Base-by-base conservation (phyloP, 1,140 invertebrate genomes). In the Drosophila serrata region DNA sequence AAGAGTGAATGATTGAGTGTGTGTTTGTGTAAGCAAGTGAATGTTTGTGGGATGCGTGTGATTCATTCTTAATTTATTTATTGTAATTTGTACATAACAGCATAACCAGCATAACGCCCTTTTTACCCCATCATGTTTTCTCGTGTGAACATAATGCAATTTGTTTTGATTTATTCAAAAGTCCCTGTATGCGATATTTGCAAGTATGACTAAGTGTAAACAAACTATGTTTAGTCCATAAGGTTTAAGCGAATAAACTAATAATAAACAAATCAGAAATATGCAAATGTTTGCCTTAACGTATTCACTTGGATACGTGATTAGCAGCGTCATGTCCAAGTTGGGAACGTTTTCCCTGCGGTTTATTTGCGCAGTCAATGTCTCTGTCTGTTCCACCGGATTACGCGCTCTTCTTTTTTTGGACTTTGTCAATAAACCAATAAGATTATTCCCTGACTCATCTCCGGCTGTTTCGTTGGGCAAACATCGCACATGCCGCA, bases 181-280 rank as follows among this genome's bases (percentile, higher is more conserved):
- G 77, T 65, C 74, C 68, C 53, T 90, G 85, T 90, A 90, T 90
- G 85, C 85, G 85, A 90, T 90, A 90, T 90, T 90, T 90, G 85
- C 85, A 90, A 90, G 55, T 78, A 69, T 84, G 76, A 81, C 81
- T 85, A 76, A 79, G 42, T 75, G 48, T 63, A 76, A 59, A 58
- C 68, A 48, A 77, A 77, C 70, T 77, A 77, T 76, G 72, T 85
- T 77, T 84, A 84, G 72, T 77, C 48, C 56, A 22, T 51, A 62
- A 76, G 46, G 43, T 42, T 58, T 62, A 75, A 75, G 60, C 17
- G 15, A 62, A 68, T 37, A 55, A 55, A 55, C 33, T 55, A 24
- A 67, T 56, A 69, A 49, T 75, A 78, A 70, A 55, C 51, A 57
- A 62, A 61, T 76, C 29, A 13, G 48, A 74, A 60, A 70, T 59